Evolutionary conservation across 2,113 vertebrate species (phyloP).

Genomic region (Patagioenas fasciata): DNA sequence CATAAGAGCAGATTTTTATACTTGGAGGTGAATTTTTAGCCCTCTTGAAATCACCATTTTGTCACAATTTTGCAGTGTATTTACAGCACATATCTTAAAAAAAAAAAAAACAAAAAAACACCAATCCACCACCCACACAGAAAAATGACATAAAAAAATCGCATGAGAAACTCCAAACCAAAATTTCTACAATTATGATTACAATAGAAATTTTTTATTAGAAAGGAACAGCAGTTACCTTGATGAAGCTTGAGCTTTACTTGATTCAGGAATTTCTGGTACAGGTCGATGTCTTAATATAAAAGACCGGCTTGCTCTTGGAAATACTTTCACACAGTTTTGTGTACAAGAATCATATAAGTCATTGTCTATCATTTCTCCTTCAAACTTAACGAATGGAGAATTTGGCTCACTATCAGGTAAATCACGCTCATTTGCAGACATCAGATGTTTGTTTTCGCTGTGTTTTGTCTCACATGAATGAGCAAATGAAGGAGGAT

Average conservation of each 20-base stretch:
- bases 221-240: slow-evolving; percentile 65
- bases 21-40: neutral
- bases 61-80: neutral
- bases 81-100: neutral
- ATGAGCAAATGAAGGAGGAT: neutral
- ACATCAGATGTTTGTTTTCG: slow-evolving; percentile 39
- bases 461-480: neutral
- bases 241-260: slow-evolving; percentile 34
- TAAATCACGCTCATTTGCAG: slow-evolving; percentile 48
- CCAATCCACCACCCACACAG: neutral
- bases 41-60: neutral
- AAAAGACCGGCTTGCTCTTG: slow-evolving; percentile 78
- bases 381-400: slow-evolving; percentile 68
- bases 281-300: slow-evolving; percentile 89
- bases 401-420: slow-evolving; percentile 21
- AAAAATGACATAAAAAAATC: neutral
- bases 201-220: fast-evolving
- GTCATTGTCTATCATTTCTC: slow-evolving; percentile 89
- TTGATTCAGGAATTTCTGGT: slow-evolving; percentile 81
- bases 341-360: slow-evolving; percentile 75
- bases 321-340: slow-evolving; percentile 29
- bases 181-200: neutral
- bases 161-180: fast-evolving
- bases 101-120: neutral
- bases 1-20: neutral